Conservation (phyloP, 2,888 invertebrate genomes). For the Pollenia angustigena region DNA sequence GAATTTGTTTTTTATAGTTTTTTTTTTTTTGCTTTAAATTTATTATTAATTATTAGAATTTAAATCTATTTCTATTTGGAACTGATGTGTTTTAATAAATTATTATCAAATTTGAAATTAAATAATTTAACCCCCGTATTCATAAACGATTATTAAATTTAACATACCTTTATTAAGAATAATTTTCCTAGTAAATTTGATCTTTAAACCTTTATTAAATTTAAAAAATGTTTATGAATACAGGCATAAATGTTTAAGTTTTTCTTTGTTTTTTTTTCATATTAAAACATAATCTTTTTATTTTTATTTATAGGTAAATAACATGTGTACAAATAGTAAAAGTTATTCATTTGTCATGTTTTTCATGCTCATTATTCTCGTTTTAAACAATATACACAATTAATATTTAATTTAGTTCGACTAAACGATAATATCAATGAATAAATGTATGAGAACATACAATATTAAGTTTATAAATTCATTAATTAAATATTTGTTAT, state of each 20-base stretch:
- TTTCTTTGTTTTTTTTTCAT: background rate
- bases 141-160: too few species aligned
- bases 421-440: constrained; percentile 10
- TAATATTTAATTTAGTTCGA: background rate
- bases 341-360: constrained; percentile 46
- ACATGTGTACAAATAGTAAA: constrained; percentile 58
- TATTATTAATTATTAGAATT: background rate
- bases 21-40: constrained; percentile 16
- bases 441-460: background rate
- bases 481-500: background rate
- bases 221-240: too few species aligned
- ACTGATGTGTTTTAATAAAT: constrained; percentile 26
- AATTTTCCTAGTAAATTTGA: too few species aligned
- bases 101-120: background rate
- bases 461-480: background rate
- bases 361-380: constrained; percentile 31
- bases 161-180: too few species aligned
- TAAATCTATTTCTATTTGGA: constrained; percentile 21
- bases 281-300: background rate
- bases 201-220: too few species aligned
- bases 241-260: constrained; percentile 27
- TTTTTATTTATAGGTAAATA: constrained; percentile 35
- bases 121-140: too few species aligned
- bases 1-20: constrained; percentile 40
- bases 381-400: constrained; percentile 17